Evolutionary conservation across 1,140 invertebrate species (phyloP), one percentile per base, ranked within the genome.

Genomic region (Platyura marginata): DNA sequence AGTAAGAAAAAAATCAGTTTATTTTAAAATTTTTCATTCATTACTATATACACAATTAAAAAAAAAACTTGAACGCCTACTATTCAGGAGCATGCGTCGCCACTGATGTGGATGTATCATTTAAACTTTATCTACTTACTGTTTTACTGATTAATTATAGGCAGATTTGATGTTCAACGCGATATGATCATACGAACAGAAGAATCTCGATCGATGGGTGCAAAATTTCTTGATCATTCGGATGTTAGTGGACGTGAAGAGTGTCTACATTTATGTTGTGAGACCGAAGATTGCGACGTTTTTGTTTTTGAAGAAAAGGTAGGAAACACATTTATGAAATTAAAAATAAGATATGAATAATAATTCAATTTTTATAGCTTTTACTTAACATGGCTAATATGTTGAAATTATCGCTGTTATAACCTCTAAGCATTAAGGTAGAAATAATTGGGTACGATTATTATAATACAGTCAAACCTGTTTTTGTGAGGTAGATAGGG

Each of bases 251-350:
- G 77, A 19, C 71, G 77, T 44, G 71, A 79, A 52, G 84, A 90
- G 50, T 93, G 89, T 61, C 66, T 89, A 43, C 71, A 75, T 21
- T 71, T 86, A 40, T 94, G 90, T 64, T 92, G 87, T 59, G 74
- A 83, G 56, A 90, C 83, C 1, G 74, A 79, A 18, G 63, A 71
- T 37, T 94, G 90, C 57, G 89, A 92, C 62, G 85, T 92, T 9
- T 90, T 89, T 56, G 79, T 93, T 47, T 93, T 81, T 53, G 87
- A 94, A 60, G 81, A 91, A 56, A 91, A 90, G 74, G 85, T 88
- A 61, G 58, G 36, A 37, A 41, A 20, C 16, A 18, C 15, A 36
- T 36, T 19, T 10, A 21, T 20, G 19, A 19, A 6, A 18, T 38
- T 5, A 18, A 38, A 38, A 38, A 19, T 38, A 18, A 18, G 9